Percentiles rank a stretch among this genome's conserved stretches.
These are phyloP conservation scores for Parnassius apollo DNA, from an alignment of 2,888 invertebrate species.

Conservation along the genomic window DNA sequence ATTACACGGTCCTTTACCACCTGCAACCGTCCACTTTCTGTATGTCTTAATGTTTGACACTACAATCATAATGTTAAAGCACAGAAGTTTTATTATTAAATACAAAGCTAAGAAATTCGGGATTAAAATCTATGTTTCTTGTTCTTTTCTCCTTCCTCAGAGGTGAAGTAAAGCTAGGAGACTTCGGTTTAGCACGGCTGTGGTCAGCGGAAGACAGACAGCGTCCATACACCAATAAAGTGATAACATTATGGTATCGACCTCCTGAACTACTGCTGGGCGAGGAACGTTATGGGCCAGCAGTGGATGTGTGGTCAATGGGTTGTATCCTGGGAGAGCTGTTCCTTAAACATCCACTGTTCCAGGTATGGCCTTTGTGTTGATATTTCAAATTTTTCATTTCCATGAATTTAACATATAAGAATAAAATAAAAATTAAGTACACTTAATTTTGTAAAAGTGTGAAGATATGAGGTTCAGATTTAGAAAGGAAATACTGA, in stretches of 20 bases:
- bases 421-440: too few species aligned
- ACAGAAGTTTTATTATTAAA: too few species aligned
- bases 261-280: slow-evolving; percentile 98
- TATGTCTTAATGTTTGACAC: too few species aligned
- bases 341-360: slow-evolving; percentile 96
- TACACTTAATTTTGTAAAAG: too few species aligned
- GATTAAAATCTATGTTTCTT: not conserved
- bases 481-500: too few species aligned
- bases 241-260: slow-evolving; percentile 99
- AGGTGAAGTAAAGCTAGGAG: slow-evolving; percentile 99
- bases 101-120: too few species aligned
- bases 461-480: too few species aligned
- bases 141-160: not conserved
- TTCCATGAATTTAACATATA: too few species aligned
- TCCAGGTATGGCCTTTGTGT: slow-evolving; percentile 84
- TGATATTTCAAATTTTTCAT: too few species aligned
- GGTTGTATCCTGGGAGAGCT: slow-evolving; percentile 99
- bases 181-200: slow-evolving; percentile 97
- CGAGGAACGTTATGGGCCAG: slow-evolving; percentile 97
- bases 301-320: slow-evolving; percentile 99
- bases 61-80: too few species aligned
- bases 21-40: too few species aligned
- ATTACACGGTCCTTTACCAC: too few species aligned
- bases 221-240: slow-evolving; percentile 98
- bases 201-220: slow-evolving; percentile 97